Evolutionary conservation across 1,140 invertebrate genomes (phyloP), one percentile per base, ranked within the genome.

Genomic region (Bombus ignitus): DNA sequence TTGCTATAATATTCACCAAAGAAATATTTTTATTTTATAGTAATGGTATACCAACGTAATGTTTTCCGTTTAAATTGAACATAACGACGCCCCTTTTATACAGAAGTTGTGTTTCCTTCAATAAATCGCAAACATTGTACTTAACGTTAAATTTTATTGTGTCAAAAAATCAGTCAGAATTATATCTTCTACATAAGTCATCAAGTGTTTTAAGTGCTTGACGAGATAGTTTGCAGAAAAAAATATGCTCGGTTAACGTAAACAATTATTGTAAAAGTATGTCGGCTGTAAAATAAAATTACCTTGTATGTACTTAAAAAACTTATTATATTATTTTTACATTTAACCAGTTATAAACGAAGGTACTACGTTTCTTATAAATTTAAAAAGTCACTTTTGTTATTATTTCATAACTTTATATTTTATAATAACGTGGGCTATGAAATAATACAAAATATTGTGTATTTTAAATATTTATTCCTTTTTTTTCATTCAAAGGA

Each of bases 401-500:
- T 72, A 85, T 85, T 85, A 85, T 85, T 85, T 85, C 83, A 85
- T 85, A 85, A 85, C 83, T 85, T 85, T 85, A 80, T 85, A 72
- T n/a, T 66, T 81, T 81, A 35, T 75, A 74, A 74, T 81, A 81
- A 81, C 72, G 71, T 68, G 76, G 85, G 87, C 76, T 76, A 87
- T 79, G 86, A 91, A 89, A 91, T 89, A 91, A 91, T 77, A 70
- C 80, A 86, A 86, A 86, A 78, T 85, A 75, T 72, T 75, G 71
- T 94, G 93, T 95, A 95, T 95, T 95, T 95, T 95, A 95, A 95
- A 95, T 95, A 95, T 95, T 95, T 95, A 95, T 95, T 95, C 94
- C 94, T 95, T 95, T 91, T 92, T 89, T 92, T 93, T 93, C 92
- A 92, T 95, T 94, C 87, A 94, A 95, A 95, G 94, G 94, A 95